Percentiles rank a stretch among this genome's conserved stretches.
Evolutionary conservation across 2,888 invertebrate species (phyloP).

Genomic region (Sclerodermus sp.): DNA sequence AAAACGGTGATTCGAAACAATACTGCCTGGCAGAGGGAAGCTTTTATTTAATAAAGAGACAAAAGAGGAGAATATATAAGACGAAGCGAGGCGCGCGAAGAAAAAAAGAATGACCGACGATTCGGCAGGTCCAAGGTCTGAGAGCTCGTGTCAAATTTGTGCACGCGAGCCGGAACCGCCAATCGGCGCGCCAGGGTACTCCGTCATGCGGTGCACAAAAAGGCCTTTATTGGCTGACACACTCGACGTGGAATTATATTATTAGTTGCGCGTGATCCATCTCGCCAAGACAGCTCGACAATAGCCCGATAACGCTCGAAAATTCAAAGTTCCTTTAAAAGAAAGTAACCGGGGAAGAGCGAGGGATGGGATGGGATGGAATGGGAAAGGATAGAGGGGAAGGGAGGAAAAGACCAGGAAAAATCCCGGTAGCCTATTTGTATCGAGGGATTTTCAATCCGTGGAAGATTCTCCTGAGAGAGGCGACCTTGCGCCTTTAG

Average conservation of each 20-base stretch:
- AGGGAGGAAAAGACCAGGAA: neutral
- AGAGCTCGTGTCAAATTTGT: slow-evolving; percentile 23
- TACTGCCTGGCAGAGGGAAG: no score
- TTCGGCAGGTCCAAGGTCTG: no score
- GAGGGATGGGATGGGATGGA: no score
- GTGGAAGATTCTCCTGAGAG: neutral
- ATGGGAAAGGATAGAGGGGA: no score
- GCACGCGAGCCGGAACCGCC: slow-evolving; percentile 16
- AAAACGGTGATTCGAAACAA: no score
- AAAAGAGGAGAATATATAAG: no score
- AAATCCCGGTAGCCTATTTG: neutral
- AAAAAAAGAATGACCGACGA: no score
- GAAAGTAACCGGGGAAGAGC: no score
- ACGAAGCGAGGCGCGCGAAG: no score
- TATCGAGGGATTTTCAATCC: slow-evolving; percentile 7
- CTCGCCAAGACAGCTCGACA: slow-evolving; percentile 44
- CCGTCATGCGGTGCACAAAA: slow-evolving; percentile 48
- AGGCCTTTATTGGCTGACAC: slow-evolving; percentile 51
- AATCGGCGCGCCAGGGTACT: slow-evolving; percentile 30
- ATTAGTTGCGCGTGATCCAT: slow-evolving; percentile 49
- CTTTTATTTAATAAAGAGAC: no score
- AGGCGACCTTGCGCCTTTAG: neutral
- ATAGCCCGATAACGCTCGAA: slow-evolving; percentile 42
- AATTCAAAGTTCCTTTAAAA: slow-evolving; percentile 16
- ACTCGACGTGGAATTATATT: slow-evolving; percentile 46